phyloP scores from a whole-genome alignment of 1,140 invertebrate genomes.

The Ips nitidus region DNA sequence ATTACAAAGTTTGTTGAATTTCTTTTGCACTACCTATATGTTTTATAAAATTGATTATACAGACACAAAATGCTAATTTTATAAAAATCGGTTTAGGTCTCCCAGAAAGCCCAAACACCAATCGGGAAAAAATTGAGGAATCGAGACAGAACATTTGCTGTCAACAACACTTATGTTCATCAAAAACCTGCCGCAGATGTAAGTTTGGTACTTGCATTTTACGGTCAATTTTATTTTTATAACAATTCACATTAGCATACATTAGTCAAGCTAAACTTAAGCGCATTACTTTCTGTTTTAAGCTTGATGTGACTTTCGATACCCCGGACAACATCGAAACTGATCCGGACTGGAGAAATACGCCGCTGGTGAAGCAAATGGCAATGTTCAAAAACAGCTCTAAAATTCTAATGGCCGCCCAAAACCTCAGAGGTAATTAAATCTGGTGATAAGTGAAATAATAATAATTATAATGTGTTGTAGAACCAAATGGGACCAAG shows the following conservation, averaged over 20 bases:
- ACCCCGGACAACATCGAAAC: conserved; percentile 54
- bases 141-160: neutral
- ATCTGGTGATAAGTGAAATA: neutral
- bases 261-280: neutral
- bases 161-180: neutral
- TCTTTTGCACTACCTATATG: neutral
- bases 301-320: conserved; percentile 1
- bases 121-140: neutral
- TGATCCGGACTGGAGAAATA: conserved; percentile 71
- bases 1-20: neutral
- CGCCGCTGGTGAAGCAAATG: conserved; percentile 57
- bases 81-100: neutral
- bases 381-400: conserved; percentile 35
- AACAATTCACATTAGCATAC: neutral
- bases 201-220: neutral
- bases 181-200: neutral
- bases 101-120: neutral
- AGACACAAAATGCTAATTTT: neutral
- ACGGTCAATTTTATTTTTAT: neutral
- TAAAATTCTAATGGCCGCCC: conserved; percentile 12
- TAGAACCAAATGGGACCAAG: conserved; percentile 27
- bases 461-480: conserved; percentile 32
- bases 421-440: neutral
- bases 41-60: neutral
- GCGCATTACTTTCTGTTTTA: neutral